Conservation (phyloP, 2,113 vertebrate species). For the Donacobius atricapilla region DNA sequence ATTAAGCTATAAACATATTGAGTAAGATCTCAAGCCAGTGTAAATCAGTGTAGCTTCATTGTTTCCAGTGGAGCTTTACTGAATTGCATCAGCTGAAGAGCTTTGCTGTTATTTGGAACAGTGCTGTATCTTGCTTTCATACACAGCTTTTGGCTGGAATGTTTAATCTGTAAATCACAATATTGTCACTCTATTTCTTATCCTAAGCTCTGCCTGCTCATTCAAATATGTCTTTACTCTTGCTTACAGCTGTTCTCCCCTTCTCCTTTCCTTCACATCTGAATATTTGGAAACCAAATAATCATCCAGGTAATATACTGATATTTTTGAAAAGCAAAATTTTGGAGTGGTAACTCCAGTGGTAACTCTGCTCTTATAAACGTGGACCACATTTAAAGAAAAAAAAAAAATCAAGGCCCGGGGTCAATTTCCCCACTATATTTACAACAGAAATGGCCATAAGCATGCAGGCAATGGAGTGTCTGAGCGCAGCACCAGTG, state of each 20-base stretch:
- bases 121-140: neutral
- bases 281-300: neutral
- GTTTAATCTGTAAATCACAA: conserved; percentile 52
- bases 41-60: conserved; percentile 41
- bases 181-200: conserved; percentile 15
- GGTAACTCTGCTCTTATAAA: neutral
- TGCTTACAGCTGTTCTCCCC: neutral
- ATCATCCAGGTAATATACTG: neutral
- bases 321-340: neutral
- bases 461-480: neutral
- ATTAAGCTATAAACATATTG: conserved; percentile 72
- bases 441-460: conserved; percentile 22
- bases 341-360: neutral
- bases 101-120: conserved; percentile 17
- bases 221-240: conserved; percentile 30
- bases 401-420: neutral
- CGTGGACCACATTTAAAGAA: neutral
- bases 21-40: conserved; percentile 46
- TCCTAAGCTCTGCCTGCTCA: neutral
- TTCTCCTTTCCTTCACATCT: neutral
- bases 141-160: conserved; percentile 30
- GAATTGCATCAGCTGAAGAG: conserved; percentile 21
- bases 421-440: neutral
- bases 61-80: conserved; percentile 26
- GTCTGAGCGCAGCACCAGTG: neutral